These are phyloP conservation scores for Eidolon helvum DNA, from an alignment of 2,113 vertebrate genomes.

Conservation along the genomic window DNA sequence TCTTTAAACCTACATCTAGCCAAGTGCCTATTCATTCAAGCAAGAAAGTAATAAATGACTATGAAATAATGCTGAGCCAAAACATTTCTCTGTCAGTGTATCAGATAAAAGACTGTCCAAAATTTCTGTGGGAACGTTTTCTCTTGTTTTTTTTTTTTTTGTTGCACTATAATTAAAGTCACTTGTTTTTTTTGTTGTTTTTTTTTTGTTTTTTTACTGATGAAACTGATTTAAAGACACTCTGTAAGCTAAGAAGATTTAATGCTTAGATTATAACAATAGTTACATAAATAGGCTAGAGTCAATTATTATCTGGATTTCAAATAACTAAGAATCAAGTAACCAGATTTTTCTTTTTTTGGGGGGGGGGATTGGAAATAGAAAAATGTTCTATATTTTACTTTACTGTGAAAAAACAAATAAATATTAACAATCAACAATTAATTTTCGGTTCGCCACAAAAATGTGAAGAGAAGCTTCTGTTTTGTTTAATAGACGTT, in stretches of 20 bases:
- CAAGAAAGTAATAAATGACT: not conserved
- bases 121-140: not conserved
- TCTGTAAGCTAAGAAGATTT: conserved; percentile 46
- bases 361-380: not conserved
- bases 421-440: not conserved
- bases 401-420: not conserved
- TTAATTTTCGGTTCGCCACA: not conserved
- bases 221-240: conserved; percentile 8
- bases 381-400: not conserved
- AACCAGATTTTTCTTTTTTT: not conserved
- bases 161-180: too few species aligned
- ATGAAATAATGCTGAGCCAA: not conserved
- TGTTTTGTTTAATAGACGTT: accelerated
- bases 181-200: not conserved
- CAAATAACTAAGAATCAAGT: not conserved
- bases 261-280: conserved; percentile 47
- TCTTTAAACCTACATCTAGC: not conserved
- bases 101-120: not conserved
- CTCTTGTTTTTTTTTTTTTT: not conserved
- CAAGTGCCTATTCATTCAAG: not conserved
- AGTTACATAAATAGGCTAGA: not conserved
- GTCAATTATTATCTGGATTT: not conserved
- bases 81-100: not conserved
- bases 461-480: not conserved
- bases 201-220: not conserved